Percentiles rank a stretch among this genome's conserved stretches.
These are phyloP conservation scores for Falco berigora DNA, from an alignment of 2,797 vertebrate genomes.

Conservation along the genomic window DNA sequence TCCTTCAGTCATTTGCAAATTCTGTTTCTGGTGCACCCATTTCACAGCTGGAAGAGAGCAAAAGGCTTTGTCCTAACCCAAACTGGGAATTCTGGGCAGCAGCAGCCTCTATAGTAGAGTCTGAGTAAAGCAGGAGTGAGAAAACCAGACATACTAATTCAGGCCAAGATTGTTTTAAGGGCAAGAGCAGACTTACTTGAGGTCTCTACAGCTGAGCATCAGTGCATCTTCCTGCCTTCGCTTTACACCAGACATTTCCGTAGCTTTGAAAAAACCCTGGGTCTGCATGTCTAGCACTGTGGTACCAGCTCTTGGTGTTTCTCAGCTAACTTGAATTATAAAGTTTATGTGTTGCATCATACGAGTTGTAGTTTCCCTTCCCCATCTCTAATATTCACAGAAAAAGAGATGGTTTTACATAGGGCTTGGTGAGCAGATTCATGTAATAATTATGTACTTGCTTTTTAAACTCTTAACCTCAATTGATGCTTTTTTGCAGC, in stretches of 20 bases:
- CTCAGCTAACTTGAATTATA: neutral
- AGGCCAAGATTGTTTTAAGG: neutral
- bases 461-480: neutral
- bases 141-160: neutral
- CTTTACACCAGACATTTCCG: neutral
- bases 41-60: neutral
- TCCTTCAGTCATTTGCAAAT: fast-evolving
- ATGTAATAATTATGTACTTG: neutral
- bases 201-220: neutral
- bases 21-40: neutral
- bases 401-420: neutral
- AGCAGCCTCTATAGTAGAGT: neutral
- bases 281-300: neutral
- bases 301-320: neutral
- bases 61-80: neutral
- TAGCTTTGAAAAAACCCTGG: neutral
- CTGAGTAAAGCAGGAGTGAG: neutral
- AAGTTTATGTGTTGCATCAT: neutral
- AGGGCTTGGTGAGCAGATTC: neutral
- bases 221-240: fast-evolving
- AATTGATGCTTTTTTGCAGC: neutral
- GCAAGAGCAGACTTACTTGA: neutral
- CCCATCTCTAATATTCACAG: neutral
- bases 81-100: neutral
- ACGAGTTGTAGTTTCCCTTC: neutral